Conservation (phyloP, 2,113 vertebrate genomes). For the Axis porcinus region DNA sequence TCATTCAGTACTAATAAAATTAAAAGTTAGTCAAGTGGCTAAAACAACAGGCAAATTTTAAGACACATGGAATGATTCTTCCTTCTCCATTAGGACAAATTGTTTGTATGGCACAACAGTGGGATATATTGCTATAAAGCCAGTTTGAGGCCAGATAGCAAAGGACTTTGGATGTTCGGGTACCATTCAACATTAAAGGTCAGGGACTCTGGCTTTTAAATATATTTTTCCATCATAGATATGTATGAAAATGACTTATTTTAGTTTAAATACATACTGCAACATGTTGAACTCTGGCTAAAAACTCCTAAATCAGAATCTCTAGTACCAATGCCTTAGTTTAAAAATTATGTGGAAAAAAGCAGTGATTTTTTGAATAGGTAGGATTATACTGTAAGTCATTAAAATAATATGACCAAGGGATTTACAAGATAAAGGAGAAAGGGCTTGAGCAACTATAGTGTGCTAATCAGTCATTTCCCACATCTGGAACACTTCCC, state of each 20-base stretch:
- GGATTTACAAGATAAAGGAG: neutral
- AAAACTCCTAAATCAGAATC: neutral
- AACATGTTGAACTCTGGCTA: neutral
- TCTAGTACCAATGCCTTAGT: neutral
- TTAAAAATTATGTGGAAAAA: neutral
- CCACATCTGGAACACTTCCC: fast-evolving
- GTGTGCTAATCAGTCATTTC: neutral
- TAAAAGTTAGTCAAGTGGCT: neutral
- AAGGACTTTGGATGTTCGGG: neutral
- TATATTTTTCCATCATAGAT: neutral
- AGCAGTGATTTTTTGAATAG: neutral
- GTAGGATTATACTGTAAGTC: neutral
- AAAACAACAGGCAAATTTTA: neutral
- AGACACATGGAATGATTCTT: neutral
- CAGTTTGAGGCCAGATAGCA: neutral
- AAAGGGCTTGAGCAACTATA: neutral
- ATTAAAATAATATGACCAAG: neutral
- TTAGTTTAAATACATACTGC: neutral
- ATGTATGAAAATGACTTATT: neutral
- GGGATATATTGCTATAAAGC: neutral
- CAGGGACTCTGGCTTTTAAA: neutral
- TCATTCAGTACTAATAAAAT: neutral
- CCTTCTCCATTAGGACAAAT: neutral
- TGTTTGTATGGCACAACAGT: neutral
- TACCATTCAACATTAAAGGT: neutral